Evolutionary conservation across 2,888 invertebrate genomes (phyloP), one percentile per base, ranked within the genome.

Genomic region (Amiota minor): DNA sequence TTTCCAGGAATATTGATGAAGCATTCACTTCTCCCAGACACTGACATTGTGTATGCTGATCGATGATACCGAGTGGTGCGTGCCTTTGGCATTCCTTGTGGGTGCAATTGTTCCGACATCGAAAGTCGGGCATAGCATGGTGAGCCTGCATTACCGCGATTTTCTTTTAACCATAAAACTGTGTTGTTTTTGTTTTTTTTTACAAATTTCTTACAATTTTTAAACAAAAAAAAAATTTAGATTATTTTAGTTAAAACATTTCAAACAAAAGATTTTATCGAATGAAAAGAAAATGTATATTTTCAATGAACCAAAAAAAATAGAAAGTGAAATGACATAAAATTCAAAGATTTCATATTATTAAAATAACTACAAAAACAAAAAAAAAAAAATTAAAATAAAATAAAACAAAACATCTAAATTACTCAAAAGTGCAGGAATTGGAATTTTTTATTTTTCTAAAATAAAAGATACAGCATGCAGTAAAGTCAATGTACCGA

Each of bases 1-100:
- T 85, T 76, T 89, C 89, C 67, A 89, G 78, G 72, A 89, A 88
- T 47, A 89, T 84, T 8, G 87, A 86, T 0, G 89, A 88, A 12
- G 88, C 84, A 62, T 85, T 84, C 67, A 88, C 79, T 70, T 88
- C 86, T 47, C 85, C 82, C 47, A 82, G 47, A 46, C 85, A 85
- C 64, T 81, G 78, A 72, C 85, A 86, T 35, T 80, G 78, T 4
- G 77, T 76, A 46, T 84, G 82, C 65, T 86, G 87, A 67, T 88
- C 87, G n/a, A 88, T 73, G 11, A 88, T 71, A 6, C 88, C 88
- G 53, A 88, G 72, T 0, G 86, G 81, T 0, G 88, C 86, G 70
- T 88, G 86, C 0, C 84, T 77, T 71, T 88, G 88, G 72, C 88
- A 88, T 74, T 88, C 87, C 74, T 83, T 84, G 77, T 87, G 88